Evolutionary conservation across 2,797 vertebrate genomes (phyloP), one percentile per base, ranked within the genome.

Genomic region (Stomatorhinus walkeri): DNA sequence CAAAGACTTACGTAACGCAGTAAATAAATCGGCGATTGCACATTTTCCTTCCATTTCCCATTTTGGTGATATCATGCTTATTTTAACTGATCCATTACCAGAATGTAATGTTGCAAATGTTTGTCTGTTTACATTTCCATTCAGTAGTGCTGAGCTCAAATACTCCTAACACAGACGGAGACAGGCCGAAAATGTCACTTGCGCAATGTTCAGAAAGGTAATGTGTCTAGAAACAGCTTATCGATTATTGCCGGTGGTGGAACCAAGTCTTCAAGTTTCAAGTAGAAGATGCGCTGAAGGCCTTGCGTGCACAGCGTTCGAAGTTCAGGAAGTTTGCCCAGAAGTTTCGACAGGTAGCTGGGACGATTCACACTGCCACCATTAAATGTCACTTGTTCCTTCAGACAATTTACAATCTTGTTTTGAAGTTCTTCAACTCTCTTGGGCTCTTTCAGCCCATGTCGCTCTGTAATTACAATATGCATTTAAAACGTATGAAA

Each of bases 261-360:
- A 93, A 99, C 98, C 96, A 99, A 95, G 87, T 99, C 98, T 92
- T 99, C 98, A 91, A 99, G 96, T 95, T 99, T 99, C 95, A 99
- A 93, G 93, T 99, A 99, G 96, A 99, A 99, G 94, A 99, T 99
- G 94, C 98, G 97, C 93, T 99, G 98, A 92, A 99, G 96, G 92
- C 98, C 98, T 91, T 98, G 98, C 40, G 98, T 97, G 95, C 98
- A 99, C 93, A 99, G 96, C 9, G 97, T 97, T 93, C 98, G 97
- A 0, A 99, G 97, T 94, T 99, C 98, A 0, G 97, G 98, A 83
- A 99, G 96, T 93, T 98, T 99, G 89, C 97, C 97, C 95, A 99
- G 94, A 89, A 99, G 97, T 95, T 97, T 97, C 91, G 97, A 97
- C 93, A 99, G 93, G 89, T 97, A 97, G 92, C 96, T 96, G 91